Conservation (phyloP, 2,113 vertebrate species). For the Puntigrus tetrazona region DNA sequence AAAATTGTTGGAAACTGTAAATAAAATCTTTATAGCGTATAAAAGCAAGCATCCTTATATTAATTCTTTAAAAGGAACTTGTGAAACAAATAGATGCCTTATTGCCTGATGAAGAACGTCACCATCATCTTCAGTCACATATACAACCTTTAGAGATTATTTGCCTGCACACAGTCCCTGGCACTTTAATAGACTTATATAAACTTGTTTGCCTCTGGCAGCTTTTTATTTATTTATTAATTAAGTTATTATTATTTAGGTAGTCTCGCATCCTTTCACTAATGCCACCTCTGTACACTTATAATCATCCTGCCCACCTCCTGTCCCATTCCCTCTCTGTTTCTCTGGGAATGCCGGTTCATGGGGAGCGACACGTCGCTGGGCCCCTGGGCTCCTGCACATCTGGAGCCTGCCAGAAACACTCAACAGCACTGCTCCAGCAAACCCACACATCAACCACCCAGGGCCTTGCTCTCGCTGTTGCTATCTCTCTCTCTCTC, state of each 20-base stretch:
- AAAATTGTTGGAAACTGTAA: too few species aligned
- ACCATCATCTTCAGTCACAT: constrained; percentile 22
- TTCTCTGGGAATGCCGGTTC: constrained; percentile 37
- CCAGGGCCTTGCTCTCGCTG: constrained; percentile 24
- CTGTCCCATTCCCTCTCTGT: not conserved
- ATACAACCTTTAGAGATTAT: constrained; percentile 4
- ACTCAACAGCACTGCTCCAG: constrained; percentile 42
- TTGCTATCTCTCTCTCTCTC: not conserved
- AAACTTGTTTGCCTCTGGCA: constrained; percentile 26
- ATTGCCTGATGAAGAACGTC: constrained; percentile 15
- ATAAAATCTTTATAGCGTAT: not conserved
- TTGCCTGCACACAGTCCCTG: not conserved
- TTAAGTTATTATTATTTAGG: not conserved
- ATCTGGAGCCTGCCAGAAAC: constrained; percentile 67
- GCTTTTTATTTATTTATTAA: not conserved
- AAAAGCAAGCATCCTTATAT: not conserved
- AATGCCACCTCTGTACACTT: constrained; percentile 3
- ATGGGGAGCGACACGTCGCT: constrained; percentile 54
- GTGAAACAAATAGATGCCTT: not conserved
- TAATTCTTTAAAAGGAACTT: not conserved
- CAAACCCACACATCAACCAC: constrained; percentile 52
- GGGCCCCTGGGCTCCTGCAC: constrained; percentile 47
- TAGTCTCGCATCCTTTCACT: not conserved
- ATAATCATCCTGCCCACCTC: not conserved
- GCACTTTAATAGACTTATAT: constrained; percentile 34